Evolutionary conservation across 2,888 invertebrate species (phyloP), one percentile per base, ranked within the genome.

Genomic region (Cataglyphis albicans): DNA sequence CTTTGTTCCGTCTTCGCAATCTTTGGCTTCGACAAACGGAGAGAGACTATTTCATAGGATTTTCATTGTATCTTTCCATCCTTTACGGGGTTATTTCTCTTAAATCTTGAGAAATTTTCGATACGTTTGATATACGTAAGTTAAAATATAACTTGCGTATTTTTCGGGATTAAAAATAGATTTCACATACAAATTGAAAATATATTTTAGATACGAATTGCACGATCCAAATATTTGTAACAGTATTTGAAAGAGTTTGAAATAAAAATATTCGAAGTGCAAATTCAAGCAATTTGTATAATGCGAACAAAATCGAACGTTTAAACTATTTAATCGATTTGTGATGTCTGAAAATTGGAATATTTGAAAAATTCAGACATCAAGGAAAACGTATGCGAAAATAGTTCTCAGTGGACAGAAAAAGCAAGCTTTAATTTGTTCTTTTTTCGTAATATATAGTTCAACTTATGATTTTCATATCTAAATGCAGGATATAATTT

Each of bases 1-100:
- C 84, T 88, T 84, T 84, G 83, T 83, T 74, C 73, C 82, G 59
- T 80, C 80, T 61, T 68, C 82, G 65, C 41, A 68, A n/a, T 52
- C 52, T n/a, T 52, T 29, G 82, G 29, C 59, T 55, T 12, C 61
- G 9, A 75, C 65, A 48, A 52, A 52, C 35, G n/a, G 25, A 41
- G 21, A 67, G 12, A 61, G 32, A 68, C 57, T 29, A 41, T 18
- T 9, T 70, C 15, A 29, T 35, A 44, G 55, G 29, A 76, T 76
- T 76, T 76, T 76, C 67, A 67, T 59, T 52, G 65, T 15, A 25
- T 35, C 48, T 7, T 29, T 29, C 9, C 25, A 18, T 65, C 15
- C n/a, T 25, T 67, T 65, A 38, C 9, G n/a, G 15, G n/a, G 55
- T 3, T 52, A 25, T 44, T 9, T 7, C 9, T 52, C 65, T 25